Evolutionary conservation across 2,113 vertebrate genomes (phyloP).

Genomic region (Oreochromis aureus): DNA sequence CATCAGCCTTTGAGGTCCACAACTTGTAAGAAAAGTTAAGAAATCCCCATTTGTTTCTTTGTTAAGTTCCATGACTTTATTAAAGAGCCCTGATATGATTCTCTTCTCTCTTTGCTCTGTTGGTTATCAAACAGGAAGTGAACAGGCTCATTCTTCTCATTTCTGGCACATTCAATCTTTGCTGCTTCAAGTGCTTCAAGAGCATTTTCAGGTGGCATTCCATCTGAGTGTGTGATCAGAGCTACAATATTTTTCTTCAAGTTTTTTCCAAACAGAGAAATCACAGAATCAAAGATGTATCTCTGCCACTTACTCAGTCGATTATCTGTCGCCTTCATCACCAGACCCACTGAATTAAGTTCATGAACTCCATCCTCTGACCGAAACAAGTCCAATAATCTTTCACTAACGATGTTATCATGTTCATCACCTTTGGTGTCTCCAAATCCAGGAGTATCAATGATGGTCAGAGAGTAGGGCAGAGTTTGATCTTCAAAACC

Average conservation of each 20-base stretch:
- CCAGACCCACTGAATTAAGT: not conserved
- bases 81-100: not conserved
- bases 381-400: not conserved
- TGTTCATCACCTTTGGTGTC: not conserved
- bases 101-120: not conserved
- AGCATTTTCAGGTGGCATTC: not conserved
- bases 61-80: not conserved
- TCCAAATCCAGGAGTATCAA: no score
- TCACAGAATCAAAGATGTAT: not conserved
- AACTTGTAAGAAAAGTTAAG: not conserved
- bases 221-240: not conserved
- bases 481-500: no score
- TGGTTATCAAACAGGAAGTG: not conserved
- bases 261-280: not conserved
- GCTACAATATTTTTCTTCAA: not conserved
- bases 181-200: rapidly evolving
- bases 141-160: not conserved
- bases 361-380: not conserved
- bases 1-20: not conserved
- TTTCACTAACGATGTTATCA: not conserved
- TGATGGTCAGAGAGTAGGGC: no score
- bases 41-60: not conserved
- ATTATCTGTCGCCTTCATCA: not conserved
- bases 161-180: not conserved
- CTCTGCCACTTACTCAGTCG: not conserved